Conservation (phyloP, 1,140 invertebrate genomes). For the Brachionus paranguensis region DNA sequence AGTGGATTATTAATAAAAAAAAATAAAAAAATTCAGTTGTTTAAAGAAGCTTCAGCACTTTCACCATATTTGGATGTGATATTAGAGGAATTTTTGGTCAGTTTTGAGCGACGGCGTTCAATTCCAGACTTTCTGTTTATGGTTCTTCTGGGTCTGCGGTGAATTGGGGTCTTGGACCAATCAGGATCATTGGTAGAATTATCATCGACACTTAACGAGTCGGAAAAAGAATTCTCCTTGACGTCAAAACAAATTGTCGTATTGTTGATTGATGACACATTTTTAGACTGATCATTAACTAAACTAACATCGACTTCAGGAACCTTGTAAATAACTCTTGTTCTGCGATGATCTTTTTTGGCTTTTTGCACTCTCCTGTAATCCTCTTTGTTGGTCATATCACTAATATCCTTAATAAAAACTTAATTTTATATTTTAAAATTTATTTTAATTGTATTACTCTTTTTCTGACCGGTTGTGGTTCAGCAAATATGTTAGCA, state of each 20-base stretch:
- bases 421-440: background rate
- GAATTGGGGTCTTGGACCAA: constrained; percentile 13
- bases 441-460: background rate
- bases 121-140: background rate
- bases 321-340: constrained; percentile 14
- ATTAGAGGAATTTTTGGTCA: background rate
- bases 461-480: background rate
- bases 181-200: background rate
- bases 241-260: background rate
- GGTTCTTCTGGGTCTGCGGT: background rate
- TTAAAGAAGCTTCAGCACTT: background rate
- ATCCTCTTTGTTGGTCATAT: constrained; percentile 24
- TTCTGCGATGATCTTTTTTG: constrained; percentile 8
- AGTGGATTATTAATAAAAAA: background rate
- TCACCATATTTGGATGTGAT: background rate
- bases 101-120: background rate
- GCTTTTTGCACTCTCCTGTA: background rate
- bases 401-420: background rate
- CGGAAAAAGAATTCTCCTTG: background rate
- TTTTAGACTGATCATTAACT: background rate
- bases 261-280: background rate
- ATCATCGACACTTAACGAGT: background rate
- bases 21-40: background rate
- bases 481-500: background rate
- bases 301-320: background rate